Evolutionary conservation across 2,113 vertebrate species (phyloP), one percentile per base, ranked within the genome.

Genomic region (Toxostoma redivivum): DNA sequence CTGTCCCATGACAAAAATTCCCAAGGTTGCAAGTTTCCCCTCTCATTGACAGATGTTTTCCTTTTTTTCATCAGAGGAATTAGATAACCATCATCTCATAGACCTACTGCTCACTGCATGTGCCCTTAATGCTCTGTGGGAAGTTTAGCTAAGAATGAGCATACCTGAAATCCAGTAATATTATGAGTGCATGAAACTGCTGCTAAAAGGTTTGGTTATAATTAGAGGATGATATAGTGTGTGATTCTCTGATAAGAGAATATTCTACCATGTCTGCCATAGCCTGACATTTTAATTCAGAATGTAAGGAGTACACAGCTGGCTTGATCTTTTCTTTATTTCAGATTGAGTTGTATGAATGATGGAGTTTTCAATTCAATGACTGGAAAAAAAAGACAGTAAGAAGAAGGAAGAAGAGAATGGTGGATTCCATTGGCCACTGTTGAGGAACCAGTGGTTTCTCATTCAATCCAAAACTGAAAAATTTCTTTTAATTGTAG

Each of bases 181-280:
- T 69, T 88, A 40, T 69, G 62, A 93, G 85, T 50, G 65, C 50
- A 67, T 81, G 81, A 92, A 96, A 91, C 61, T 87, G 79, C 70
- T 60, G 56, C 73, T 94, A 83, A 94, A 94, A 86, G 47, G 40
- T 94, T 96, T 95, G 81, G 71, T 85, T 97, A 94, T 87, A 92
- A 95, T 88, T 85, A 70, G 50, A 54, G 62, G 66, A 87, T 86
- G 86, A 73, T 86, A 56, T 35, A 83, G 44, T 35, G 37, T 54
- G 25, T 73, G 51, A 58, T 81, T 96, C 47, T 83, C 67, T 86
- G 64, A 87, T 76, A 95, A 66, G 71, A 31, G 60, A 81, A 90
- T 83, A 83, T 88, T 88, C 74, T 56, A 47, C 64, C 20, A 44
- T 54, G 60, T 80, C 71, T 94, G 24, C 62, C 28, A 58, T 66